Percentiles rank a stretch among this genome's conserved stretches.
Evolutionary conservation across 2,113 vertebrate species (phyloP).

Genomic region (Stigmatopora argus): DNA sequence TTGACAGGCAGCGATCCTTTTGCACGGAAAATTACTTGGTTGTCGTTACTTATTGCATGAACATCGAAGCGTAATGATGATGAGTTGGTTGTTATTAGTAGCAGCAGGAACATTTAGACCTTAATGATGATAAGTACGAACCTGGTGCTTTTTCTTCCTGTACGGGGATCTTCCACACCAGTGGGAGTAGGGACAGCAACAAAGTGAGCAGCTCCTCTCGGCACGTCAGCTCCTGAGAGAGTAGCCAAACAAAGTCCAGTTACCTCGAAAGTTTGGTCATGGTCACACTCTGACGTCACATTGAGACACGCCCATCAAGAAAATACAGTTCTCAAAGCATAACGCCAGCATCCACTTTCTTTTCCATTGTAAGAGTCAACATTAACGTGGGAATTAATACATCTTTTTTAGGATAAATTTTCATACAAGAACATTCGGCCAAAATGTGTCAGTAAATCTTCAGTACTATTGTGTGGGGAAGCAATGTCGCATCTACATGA

Average conservation of each 20-base stretch:
- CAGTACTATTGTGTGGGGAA: not conserved
- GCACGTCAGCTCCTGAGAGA: constrained; percentile 86
- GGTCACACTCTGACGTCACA: constrained; percentile 33
- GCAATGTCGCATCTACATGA: constrained; percentile 50
- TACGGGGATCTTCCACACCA: constrained; percentile 97
- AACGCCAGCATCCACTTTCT: not conserved
- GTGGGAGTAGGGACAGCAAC: constrained; percentile 85
- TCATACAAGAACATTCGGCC: not conserved
- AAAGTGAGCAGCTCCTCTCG: constrained; percentile 93
- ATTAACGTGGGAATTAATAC: not conserved
- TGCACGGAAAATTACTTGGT: constrained; percentile 1
- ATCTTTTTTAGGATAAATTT: not conserved
- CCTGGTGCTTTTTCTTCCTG: constrained; percentile 87
- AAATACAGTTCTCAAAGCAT: not conserved
- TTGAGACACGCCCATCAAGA: constrained; percentile 36
- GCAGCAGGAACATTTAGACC: constrained; percentile 1
- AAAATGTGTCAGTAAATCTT: constrained; percentile 3
- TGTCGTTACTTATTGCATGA: constrained; percentile 4
- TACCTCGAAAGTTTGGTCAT: constrained; percentile 26
- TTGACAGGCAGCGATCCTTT: not conserved
- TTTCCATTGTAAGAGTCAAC: not conserved
- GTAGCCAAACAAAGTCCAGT: constrained; percentile 22
- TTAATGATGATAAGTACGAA: constrained; percentile 39
- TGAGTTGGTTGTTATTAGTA: constrained; percentile 9
- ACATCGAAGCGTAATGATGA: not conserved